Percentiles rank a stretch among this genome's conserved stretches.
Evolutionary conservation across 2,888 invertebrate genomes (phyloP).

Genomic region (Catocala fraxini): DNA sequence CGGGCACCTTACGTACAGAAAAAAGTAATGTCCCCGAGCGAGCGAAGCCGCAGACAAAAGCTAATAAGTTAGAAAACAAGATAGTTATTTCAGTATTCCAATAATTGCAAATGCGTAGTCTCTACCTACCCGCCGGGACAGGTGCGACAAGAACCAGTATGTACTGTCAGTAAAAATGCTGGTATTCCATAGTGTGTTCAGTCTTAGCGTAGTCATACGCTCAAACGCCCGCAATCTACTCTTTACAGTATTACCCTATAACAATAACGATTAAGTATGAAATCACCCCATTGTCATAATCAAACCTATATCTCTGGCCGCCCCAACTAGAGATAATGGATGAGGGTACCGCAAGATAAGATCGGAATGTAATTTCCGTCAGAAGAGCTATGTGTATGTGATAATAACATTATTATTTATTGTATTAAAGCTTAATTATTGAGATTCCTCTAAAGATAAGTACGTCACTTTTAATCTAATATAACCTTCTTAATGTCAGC

Average conservation of each 20-base stretch:
- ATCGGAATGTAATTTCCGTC: constrained; percentile 65
- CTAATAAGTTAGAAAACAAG: no score
- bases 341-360: constrained; percentile 63
- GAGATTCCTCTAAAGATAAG: not conserved
- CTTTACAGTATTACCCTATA: constrained; percentile 16
- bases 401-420: constrained; percentile 49
- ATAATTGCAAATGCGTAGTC: no score
- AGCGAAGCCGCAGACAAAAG: no score
- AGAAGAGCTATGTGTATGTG: constrained; percentile 43
- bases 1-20: no score
- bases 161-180: not conserved
- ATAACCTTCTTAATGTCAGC: not conserved
- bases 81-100: no score
- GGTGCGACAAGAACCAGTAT: no score
- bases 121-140: no score
- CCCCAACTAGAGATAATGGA: constrained; percentile 70
- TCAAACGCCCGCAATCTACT: not conserved
- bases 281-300: constrained; percentile 59
- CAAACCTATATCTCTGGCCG: constrained; percentile 53
- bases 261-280: constrained; percentile 47
- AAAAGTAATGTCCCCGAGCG: no score
- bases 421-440: constrained; percentile 15
- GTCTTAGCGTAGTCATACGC: constrained; percentile 4
- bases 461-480: not conserved
- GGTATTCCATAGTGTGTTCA: not conserved